phyloP scores from a whole-genome alignment of 2,113 vertebrate species.

The Leptosomus discolor region DNA sequence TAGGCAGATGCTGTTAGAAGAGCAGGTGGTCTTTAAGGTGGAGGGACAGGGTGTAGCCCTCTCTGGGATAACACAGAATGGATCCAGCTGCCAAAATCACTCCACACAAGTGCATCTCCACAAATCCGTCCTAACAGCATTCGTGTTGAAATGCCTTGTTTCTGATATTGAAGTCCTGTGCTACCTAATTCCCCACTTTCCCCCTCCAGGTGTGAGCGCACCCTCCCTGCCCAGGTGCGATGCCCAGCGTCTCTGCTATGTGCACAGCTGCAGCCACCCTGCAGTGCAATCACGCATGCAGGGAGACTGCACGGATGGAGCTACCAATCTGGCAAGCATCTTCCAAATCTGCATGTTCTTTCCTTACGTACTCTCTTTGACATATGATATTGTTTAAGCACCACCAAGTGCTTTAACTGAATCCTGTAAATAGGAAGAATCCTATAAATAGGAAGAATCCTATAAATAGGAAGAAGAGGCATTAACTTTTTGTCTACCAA shows the following conservation, averaged over 20 bases:
- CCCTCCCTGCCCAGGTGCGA: rapidly evolving
- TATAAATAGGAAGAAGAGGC: background rate
- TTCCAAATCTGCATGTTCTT: background rate
- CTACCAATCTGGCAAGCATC: background rate
- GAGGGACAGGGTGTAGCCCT: background rate
- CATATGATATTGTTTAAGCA: background rate
- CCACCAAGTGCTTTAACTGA: background rate
- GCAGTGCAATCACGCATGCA: rapidly evolving
- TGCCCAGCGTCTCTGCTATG: background rate
- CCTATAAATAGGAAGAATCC: background rate
- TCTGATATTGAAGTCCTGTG: background rate
- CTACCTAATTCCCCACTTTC: background rate
- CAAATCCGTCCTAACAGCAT: background rate
- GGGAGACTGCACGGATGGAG: background rate
- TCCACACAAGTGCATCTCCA: background rate
- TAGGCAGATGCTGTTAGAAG: background rate
- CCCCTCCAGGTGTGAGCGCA: background rate
- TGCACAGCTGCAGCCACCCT: background rate
- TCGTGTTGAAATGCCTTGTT: background rate
- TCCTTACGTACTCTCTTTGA: background rate
- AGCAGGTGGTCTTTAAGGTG: background rate
- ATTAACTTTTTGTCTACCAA: background rate
- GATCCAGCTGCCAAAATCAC: background rate
- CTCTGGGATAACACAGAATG: background rate
- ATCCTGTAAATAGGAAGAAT: background rate